Evolutionary conservation across 2,797 vertebrate species (phyloP).

Genomic region (Hemitrygon akajei): DNA sequence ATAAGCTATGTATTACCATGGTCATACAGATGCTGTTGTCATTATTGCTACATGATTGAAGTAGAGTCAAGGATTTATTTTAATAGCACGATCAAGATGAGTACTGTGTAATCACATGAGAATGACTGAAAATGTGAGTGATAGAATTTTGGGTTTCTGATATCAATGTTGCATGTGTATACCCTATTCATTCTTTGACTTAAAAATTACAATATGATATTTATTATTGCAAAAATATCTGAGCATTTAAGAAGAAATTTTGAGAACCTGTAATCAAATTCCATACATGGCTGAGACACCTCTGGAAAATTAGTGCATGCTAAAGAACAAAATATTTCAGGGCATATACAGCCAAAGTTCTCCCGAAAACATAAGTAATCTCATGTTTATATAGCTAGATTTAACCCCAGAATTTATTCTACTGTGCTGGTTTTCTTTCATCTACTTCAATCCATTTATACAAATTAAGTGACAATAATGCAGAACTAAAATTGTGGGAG

Average conservation of each 20-base stretch:
- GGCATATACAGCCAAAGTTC: background rate
- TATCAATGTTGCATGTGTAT: background rate
- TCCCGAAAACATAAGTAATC: background rate
- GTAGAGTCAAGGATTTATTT: slow-evolving; percentile 2
- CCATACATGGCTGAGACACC: background rate
- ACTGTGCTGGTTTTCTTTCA: background rate
- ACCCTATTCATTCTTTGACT: background rate
- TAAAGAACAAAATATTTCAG: background rate
- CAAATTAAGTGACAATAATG: background rate
- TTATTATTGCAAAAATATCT: background rate
- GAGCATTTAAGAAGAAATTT: background rate
- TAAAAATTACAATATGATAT: background rate
- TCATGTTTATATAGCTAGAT: background rate
- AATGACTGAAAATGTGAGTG: background rate
- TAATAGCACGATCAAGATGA: background rate
- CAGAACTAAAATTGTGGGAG: background rate
- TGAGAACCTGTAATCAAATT: background rate
- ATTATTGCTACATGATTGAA: background rate
- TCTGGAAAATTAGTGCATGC: background rate
- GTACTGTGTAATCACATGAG: background rate
- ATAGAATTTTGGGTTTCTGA: background rate
- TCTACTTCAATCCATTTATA: background rate
- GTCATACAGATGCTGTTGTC: background rate
- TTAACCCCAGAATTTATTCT: too few relatives aligned
- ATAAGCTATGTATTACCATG: background rate